A percentile compares a stretch with the other conserved stretches of the same genome.
phyloP scores from a whole-genome alignment of 2,797 vertebrate genomes.

The Scyliorhinus canicula region DNA sequence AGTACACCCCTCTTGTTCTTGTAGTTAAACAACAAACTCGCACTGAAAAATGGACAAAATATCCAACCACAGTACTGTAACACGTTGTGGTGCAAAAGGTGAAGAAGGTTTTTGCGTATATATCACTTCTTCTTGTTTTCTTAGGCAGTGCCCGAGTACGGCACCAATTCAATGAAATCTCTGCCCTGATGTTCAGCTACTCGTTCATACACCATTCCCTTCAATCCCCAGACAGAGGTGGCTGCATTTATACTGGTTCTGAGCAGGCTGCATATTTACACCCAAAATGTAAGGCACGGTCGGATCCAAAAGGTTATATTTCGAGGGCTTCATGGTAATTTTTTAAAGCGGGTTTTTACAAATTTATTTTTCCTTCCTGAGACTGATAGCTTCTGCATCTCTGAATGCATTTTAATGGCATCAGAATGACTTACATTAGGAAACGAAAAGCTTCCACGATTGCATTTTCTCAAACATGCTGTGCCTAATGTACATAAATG shows the following conservation, averaged over 20 bases:
- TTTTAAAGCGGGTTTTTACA: background rate
- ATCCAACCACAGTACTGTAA: background rate
- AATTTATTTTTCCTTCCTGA: background rate
- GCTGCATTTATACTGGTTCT: background rate
- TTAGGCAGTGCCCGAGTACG: too few relatives aligned
- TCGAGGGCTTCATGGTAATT: background rate
- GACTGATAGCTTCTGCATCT: background rate
- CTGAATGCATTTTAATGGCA: background rate
- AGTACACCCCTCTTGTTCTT: background rate
- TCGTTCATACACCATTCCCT: background rate
- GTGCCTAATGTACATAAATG: background rate
- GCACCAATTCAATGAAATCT: background rate
- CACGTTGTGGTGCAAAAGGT: background rate
- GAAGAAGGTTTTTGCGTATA: background rate
- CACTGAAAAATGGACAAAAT: background rate
- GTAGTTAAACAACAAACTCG: background rate
- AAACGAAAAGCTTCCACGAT: background rate
- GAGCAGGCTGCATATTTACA: background rate
- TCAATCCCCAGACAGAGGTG: too few relatives aligned
- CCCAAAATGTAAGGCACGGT: background rate
- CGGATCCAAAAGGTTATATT: background rate
- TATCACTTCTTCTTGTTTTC: background rate
- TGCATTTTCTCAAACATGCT: constrained; percentile 3
- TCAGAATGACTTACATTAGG: background rate
- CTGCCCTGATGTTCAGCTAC: background rate